phyloP scores from a whole-genome alignment of 2,113 vertebrate genomes.

The Sylvia atricapilla region DNA sequence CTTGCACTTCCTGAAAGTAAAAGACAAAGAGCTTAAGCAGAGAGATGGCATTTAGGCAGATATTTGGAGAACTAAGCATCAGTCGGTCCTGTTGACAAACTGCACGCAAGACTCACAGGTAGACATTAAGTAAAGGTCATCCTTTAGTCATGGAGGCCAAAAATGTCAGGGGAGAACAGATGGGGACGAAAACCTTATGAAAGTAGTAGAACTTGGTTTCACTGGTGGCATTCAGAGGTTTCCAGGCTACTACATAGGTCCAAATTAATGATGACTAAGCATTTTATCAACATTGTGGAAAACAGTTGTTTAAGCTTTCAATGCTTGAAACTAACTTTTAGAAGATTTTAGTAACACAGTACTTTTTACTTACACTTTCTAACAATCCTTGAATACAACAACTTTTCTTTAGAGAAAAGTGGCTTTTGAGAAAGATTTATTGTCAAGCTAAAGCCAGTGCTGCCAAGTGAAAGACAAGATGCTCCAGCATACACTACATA shows the following conservation, averaged over 20 bases:
- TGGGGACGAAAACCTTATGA: background rate
- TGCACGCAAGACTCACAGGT: background rate
- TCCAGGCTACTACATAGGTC: background rate
- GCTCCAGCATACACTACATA: background rate
- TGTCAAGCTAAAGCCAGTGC: background rate
- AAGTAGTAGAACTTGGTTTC: background rate
- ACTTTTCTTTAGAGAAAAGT: background rate
- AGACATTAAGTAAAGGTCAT: background rate
- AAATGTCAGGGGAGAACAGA: background rate
- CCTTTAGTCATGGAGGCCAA: background rate
- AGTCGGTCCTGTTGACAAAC: background rate
- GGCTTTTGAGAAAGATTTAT: background rate
- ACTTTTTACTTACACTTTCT: background rate
- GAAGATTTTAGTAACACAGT: background rate
- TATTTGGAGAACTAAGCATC: background rate
- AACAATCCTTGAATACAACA: background rate
- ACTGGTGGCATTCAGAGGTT: background rate
- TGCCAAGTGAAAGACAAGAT: background rate
- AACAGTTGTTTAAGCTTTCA: background rate
- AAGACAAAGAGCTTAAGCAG: background rate
- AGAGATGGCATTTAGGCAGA: background rate
- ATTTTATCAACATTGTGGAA: background rate
- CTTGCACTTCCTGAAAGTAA: background rate
- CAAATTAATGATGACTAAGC: background rate
- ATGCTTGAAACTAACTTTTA: background rate